Evolutionary conservation across 2,113 vertebrate genomes (phyloP), one percentile per base, ranked within the genome.

Genomic region (Oryzias javanicus): DNA sequence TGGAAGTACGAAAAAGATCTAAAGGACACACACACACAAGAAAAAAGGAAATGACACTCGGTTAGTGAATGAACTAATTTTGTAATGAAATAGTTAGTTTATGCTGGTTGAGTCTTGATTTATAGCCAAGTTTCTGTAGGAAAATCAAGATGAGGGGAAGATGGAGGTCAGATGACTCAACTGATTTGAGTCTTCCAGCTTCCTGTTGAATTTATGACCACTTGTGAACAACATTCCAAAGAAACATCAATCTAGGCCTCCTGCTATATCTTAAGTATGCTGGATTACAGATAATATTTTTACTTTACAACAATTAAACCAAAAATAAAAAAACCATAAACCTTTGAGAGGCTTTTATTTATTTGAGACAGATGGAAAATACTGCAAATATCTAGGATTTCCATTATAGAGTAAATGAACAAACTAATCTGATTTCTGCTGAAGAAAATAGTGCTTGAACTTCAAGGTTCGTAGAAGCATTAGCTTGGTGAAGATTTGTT

Each of bases 41-140:
- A 53, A 2, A 53, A 51, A 59, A 17, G 35, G 42, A 79, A 60
- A 71, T 48, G 42, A 41, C 52, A 74, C 50, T 78, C 67, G 73
- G 49, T 62, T 42, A 62, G 0, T 42, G 17, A 46, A 65, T 82
- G 15, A 71, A 66, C 25, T 27, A 54, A 52, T 55, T 66, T 19
- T 48, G 42, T 62, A 61, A 71, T 79, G 19, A 51, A 75, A 64
- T 67, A 62, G 47, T 68, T 57, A 12, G 35, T 74, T 75, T 72
- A 73, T 60, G 41, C 14, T 82, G 53, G 78, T 81, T 62, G 50
- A 71, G 79, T 79, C 40, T 59, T 49, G 46, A 69, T 49, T 61
- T 67, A 47, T 48, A 53, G 16, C 53, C 49, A 41, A 19, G 49
- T 74, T 54, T 73, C 15, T 48, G 17, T 45, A 5, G 42, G 0